Evolutionary conservation across 2,113 vertebrate species (phyloP).

Genomic region (Crocuta crocuta): DNA sequence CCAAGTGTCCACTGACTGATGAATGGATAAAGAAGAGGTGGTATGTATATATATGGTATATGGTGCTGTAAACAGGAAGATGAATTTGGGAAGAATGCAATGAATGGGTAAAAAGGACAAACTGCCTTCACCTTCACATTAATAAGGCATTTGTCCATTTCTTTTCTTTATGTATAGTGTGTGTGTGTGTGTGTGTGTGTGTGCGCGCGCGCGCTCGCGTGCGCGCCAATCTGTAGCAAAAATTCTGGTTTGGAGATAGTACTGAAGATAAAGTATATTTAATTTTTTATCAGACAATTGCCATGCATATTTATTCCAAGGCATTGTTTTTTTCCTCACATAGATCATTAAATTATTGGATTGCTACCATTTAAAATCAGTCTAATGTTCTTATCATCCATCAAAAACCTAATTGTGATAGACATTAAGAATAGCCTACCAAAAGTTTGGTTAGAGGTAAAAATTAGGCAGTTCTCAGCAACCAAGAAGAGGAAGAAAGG

Average conservation of each 20-base stretch:
- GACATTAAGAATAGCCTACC: not conserved
- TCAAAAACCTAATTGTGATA: not conserved
- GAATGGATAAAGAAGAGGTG: too few species aligned
- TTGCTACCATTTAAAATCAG: not conserved
- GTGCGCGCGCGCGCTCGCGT: too few species aligned
- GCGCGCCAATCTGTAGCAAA: not conserved
- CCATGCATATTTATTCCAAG: not conserved
- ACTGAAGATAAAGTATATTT: not conserved
- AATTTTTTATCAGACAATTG: not conserved
- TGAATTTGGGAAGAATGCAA: not conserved
- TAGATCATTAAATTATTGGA: not conserved
- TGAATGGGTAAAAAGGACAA: not conserved
- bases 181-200: not conserved
- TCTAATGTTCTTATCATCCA: not conserved
- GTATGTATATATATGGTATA: too few species aligned
- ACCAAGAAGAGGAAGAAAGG: not conserved
- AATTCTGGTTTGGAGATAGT: not conserved
- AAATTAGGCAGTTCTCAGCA: not conserved
- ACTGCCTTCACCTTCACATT: not conserved
- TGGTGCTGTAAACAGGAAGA: not conserved
- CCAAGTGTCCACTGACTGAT: too few species aligned
- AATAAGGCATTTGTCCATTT: not conserved
- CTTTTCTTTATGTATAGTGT: not conserved
- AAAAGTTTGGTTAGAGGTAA: not conserved
- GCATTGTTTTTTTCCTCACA: not conserved